Base-by-base conservation (phyloP, 2,113 vertebrate species). In the Myrmecobius fasciatus region DNA sequence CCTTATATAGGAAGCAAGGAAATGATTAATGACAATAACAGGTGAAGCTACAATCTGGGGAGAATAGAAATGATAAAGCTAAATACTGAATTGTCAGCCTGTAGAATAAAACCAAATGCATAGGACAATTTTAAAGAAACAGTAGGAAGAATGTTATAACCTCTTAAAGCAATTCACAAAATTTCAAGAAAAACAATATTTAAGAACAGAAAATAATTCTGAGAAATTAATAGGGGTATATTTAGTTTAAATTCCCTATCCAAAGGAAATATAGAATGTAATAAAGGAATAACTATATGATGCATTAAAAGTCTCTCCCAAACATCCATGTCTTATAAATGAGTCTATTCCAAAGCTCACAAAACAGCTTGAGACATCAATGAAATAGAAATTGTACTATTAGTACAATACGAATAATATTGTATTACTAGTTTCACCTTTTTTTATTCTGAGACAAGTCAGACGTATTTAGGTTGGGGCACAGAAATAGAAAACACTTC, bases 11-110 rank as follows among this genome's bases (percentile, higher is more conserved):
- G 93, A 97, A 95, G 20, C 0, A 93, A 95, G 36, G 91, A 48
- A 53, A 20, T 94, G 93, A 94, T 97, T 98, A 97, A 98, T 96
- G 52, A 90, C 89, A 95, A 93, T 93, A 96, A 75, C 51, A 96
- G 93, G 12, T 91, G 90, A 97, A 52, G 91, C 88, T 96, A 90
- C 96, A 90, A 75, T 88, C 93, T 89, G 53, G 49, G 89, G n/a
- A 94, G 98, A 97, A 97, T 31, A 97, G 26, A 46, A 88, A 93
- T 83, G 67, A 60, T 93, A 90, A 95, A 95, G 94, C 95, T 94
- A 97, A 95, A 96, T 92, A 75, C 93, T 95, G 83, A 94, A 48
- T 91, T 89, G 9, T 91, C 67, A 31, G 89, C 53, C 43, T 95
- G 31, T 47, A 48, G 43, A 52, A 94, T 97, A 96, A 97, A 94